Evolutionary conservation across 2,888 invertebrate genomes (phyloP), one percentile per base, ranked within the genome.

Genomic region (Diaperis boleti): DNA sequence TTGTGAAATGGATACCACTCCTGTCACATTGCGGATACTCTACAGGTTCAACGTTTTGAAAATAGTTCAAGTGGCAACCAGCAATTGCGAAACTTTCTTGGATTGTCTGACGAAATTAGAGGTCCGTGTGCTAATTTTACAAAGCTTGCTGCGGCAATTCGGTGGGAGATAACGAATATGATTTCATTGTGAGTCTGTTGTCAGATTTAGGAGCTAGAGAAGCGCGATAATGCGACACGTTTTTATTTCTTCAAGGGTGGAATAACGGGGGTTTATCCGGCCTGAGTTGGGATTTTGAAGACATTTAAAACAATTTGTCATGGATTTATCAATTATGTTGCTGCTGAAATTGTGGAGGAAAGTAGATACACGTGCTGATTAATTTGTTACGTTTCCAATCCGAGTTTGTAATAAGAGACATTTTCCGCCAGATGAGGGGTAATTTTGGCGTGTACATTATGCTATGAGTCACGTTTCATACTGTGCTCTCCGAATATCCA

Each of bases 141-240:
- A 52, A 52, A 50, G 39, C 37, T 39, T 26, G 37, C 52, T 26
- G 15, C 52, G 39, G 37, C 39, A 50, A 50, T 50, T 50, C 20
- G 35, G 37, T 50, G 50, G 50, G 8, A 52, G 52, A 52, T 52
- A 52, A 52, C 52, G 10, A 18, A 15, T 26, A 54, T 54, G 41
- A 31, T 18, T 54, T 54, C 41, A 54, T 54, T 54, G 31, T 42
- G 29, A 29, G n/a, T 42, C 41, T 29, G 42, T 41, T 54, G 41
- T 29, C 41, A 41, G 54, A 54, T 54, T 41, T 54, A 29, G 41
- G 41, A 18, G 29, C 41, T 42, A 26, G 54, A 41, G 41, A 42
- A 54, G 41, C 11, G n/a, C 41, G 54, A 42, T 54, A 54, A 54
- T 54, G n/a, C n/a, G n/a, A n/a, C n/a, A 54, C 54, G 42, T 54